Conservation (phyloP, 2,797 vertebrate species). For the Enteromius mattozi region DNA sequence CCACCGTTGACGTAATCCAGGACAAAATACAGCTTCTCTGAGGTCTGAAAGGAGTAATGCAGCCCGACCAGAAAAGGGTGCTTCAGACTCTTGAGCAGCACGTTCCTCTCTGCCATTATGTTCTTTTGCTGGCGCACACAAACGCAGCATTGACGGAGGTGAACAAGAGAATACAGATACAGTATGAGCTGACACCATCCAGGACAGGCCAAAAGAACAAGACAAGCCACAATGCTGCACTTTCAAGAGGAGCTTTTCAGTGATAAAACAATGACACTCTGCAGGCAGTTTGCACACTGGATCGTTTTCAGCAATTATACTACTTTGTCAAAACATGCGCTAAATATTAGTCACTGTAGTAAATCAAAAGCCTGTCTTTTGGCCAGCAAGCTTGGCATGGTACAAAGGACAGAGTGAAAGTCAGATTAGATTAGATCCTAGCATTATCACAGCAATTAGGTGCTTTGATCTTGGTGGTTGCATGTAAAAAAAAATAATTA, state of each 20-base stretch:
- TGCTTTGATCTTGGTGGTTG: not conserved
- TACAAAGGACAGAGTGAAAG: slow-evolving; percentile 64
- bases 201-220: not conserved
- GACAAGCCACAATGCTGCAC: not conserved
- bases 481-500: not conserved
- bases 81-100: slow-evolving; percentile 92
- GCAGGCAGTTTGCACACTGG: not conserved
- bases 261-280: not conserved
- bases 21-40: slow-evolving; percentile 98
- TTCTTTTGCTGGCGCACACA: slow-evolving; percentile 87
- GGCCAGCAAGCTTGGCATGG: slow-evolving; percentile 60
- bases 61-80: slow-evolving; percentile 96
- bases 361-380: not conserved
- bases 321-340: not conserved
- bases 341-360: not conserved
- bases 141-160: not conserved
- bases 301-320: not conserved
- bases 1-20: slow-evolving; percentile 97
- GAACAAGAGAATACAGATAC: slow-evolving; percentile 14
- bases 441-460: slow-evolving; percentile 47
- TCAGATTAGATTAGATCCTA: slow-evolving; percentile 74
- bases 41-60: slow-evolving; percentile 96
- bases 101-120: slow-evolving; percentile 97
- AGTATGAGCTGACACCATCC: slow-evolving; percentile 11
- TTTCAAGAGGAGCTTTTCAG: not conserved